phyloP scores from a whole-genome alignment of 2,888 invertebrate genomes.

The Apamea monoglypha region DNA sequence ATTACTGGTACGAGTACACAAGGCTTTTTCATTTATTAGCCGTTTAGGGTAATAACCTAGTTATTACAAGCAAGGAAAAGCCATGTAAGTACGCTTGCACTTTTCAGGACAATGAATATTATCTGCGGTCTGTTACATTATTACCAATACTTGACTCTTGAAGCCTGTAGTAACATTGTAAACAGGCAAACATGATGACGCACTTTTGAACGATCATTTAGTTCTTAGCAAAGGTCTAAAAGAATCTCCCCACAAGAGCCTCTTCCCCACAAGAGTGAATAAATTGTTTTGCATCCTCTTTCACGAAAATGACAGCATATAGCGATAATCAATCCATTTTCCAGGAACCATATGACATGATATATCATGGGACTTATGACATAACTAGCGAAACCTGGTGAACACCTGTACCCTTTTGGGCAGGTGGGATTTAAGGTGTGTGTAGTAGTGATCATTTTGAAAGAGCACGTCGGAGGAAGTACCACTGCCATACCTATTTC shows the following conservation, averaged over 20 bases:
- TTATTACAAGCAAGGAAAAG: neutral
- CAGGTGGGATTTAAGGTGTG: neutral
- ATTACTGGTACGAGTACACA: too few relatives aligned
- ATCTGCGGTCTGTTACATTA: conserved; percentile 14
- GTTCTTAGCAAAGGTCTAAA: conserved; percentile 10
- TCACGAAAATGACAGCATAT: neutral
- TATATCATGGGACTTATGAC: too few relatives aligned
- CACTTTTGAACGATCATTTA: conserved; percentile 10
- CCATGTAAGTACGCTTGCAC: neutral
- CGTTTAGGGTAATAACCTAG: conserved; percentile 24
- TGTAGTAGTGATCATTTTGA: neutral
- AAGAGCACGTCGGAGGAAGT: neutral
- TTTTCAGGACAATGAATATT: conserved; percentile 23
- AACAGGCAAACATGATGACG: conserved; percentile 33
- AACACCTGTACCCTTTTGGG: too few relatives aligned
- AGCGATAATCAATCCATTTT: neutral
- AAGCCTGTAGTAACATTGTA: neutral
- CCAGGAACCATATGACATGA: too few relatives aligned
- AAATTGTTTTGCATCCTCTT: neutral
- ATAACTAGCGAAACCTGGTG: too few relatives aligned
- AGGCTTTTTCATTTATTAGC: neutral
- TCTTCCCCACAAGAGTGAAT: conserved; percentile 12
- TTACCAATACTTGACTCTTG: neutral
- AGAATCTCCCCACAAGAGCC: too few relatives aligned
- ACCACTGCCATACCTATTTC: neutral